Conservation (phyloP, 1,140 invertebrate species). For the Apocrypta bakeri region DNA sequence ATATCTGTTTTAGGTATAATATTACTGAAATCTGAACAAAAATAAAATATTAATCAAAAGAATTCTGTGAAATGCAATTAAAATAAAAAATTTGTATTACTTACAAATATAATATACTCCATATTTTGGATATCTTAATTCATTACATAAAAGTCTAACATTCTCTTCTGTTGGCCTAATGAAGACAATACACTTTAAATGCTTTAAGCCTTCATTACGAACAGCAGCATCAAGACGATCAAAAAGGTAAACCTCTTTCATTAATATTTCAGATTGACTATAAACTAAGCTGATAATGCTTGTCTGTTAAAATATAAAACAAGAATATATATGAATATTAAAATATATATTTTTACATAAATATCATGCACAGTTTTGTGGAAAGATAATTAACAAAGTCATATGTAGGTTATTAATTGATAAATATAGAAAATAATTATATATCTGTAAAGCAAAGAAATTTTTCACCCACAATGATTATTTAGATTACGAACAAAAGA, state of each 20-base stretch:
- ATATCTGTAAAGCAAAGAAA: too few species aligned
- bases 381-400: too few species aligned
- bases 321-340: too few species aligned
- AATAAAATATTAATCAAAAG: slow-evolving; percentile 49
- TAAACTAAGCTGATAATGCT: slow-evolving; percentile 98
- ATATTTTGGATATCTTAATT: slow-evolving; percentile 95
- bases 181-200: slow-evolving; percentile 97
- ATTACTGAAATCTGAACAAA: slow-evolving; percentile 94
- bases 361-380: too few species aligned
- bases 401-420: too few species aligned
- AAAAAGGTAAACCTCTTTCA: slow-evolving; percentile 98
- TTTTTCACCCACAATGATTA: too few species aligned
- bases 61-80: slow-evolving; percentile 41
- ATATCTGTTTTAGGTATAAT: slow-evolving; percentile 97
- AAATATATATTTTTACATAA: too few species aligned
- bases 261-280: slow-evolving; percentile 98
- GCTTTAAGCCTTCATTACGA: slow-evolving; percentile 87
- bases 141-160: slow-evolving; percentile 88
- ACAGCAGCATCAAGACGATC: slow-evolving; percentile 88
- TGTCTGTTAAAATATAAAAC: slow-evolving; percentile 78
- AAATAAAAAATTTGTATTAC: slow-evolving; percentile 70
- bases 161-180: slow-evolving; percentile 96
- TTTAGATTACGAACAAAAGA: too few species aligned
- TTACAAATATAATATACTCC: slow-evolving; percentile 98
- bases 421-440: too few species aligned